Base-by-base conservation (phyloP, 64 coral and sea anemone species). In the Montipora efflorescens region DNA sequence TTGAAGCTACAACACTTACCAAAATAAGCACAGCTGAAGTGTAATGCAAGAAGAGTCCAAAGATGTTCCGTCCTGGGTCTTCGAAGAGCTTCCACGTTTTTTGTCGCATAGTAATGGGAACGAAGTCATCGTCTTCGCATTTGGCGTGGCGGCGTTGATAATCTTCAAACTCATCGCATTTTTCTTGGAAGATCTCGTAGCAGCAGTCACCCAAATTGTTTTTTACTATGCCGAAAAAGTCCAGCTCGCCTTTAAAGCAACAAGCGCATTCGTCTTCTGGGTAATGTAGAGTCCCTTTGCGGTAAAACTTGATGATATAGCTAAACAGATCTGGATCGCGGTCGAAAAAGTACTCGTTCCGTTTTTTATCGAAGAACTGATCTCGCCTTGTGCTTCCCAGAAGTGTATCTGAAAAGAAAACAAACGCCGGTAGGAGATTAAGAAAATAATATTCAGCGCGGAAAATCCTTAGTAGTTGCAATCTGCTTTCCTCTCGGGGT, bases 1-100 rank as follows among this genome's bases (percentile, higher is more conserved):
- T 64, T 22, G 96, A 98, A 2, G 83, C 93, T 0, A 87, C 87
- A 12, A 98, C 96, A 23, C 96, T 98, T 77, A 98, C 52, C 22
- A 95, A 87, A 47, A 98, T 98, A 11, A 98, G 90, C 12, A 95
- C 58, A 5, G 91, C 96, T 5, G 96, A 98, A 36, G 90, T 73
- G 48, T 98, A 98, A 50, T 98, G 96, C 87, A 98, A 84, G 10
- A 98, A 47, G 47, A 98, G 46, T 15, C 87, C 96, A 59, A 98
- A 69, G 5, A 98, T 2, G 12, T 98, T 98, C 7, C 91, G 76
- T 2, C 87, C 94, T 0, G 96, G 96, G 13, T 98, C 93, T 36
- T 98, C 96, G 79, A 98, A 98, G 67, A 95, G 72, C 80, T 98
- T 78, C 96, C 96, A 98, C 86, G 95, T 93, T 93, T 95, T 95